Conservation (phyloP, 1,140 invertebrate genomes). For the Conus ventricosus region DNA sequence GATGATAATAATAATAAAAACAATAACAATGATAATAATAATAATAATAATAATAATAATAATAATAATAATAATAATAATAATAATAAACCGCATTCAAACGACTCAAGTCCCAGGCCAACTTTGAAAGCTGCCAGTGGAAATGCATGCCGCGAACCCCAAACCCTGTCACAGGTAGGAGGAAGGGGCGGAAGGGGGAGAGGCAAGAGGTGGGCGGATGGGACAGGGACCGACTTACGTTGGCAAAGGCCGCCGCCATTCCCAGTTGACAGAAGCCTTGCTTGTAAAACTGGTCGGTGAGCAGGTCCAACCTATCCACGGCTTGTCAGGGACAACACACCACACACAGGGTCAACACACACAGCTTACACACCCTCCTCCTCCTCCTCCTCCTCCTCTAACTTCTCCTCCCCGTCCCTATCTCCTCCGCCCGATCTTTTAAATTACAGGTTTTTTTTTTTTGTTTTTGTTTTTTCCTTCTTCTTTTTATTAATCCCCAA, state of each 20-base stretch:
- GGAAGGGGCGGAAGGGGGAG: too few relatives aligned
- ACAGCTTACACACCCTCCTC: not conserved
- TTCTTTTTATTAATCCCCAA: not conserved
- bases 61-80: too few relatives aligned
- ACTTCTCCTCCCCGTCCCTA: not conserved
- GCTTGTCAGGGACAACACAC: slow-evolving; percentile 16
- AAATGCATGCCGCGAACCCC: too few relatives aligned
- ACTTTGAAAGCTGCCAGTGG: too few relatives aligned
- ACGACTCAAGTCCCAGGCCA: too few relatives aligned
- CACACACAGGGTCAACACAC: not conserved
- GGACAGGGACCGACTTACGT: slow-evolving; percentile 76
- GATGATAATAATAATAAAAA: too few relatives aligned
- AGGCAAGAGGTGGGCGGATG: not conserved
- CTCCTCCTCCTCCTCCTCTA: not conserved
- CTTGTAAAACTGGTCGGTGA: slow-evolving; percentile 81
- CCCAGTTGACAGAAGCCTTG: slow-evolving; percentile 95
- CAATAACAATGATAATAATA: too few relatives aligned
- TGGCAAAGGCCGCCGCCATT: slow-evolving; percentile 87
- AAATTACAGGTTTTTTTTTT: too few relatives aligned
- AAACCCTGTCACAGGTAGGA: too few relatives aligned
- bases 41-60: too few relatives aligned
- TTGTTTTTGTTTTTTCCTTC: not conserved
- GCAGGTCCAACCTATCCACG: slow-evolving; percentile 46
- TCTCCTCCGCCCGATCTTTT: too few relatives aligned
- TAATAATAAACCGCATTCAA: too few relatives aligned